These are phyloP conservation scores for Drosophila ezoana DNA, from an alignment of 2,888 invertebrate species.

Conservation along the genomic window DNA sequence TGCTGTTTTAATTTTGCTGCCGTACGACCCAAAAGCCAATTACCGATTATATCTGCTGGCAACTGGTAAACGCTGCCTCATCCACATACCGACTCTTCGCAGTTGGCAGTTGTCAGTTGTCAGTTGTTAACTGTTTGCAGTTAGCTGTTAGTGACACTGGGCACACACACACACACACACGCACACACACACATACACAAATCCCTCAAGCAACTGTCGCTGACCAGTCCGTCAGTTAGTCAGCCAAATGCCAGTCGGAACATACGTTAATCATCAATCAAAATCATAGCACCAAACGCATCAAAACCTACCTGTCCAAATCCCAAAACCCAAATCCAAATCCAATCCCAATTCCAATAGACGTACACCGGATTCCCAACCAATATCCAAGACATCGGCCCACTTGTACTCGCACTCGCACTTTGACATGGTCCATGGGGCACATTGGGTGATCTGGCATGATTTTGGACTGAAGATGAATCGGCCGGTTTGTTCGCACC, in stretches of 20 bases:
- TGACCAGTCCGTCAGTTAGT: slow-evolving; percentile 41
- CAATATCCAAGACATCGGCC: slow-evolving; percentile 23
- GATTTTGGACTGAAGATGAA: slow-evolving; percentile 71
- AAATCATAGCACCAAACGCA: slow-evolving; percentile 53
- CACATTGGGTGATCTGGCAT: slow-evolving; percentile 66
- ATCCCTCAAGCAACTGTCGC: slow-evolving; percentile 61
- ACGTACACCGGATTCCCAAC: not conserved
- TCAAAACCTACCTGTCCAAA: slow-evolving; percentile 35
- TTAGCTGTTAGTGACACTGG: slow-evolving; percentile 60
- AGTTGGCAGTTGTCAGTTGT: slow-evolving; percentile 38
- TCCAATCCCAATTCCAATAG: slow-evolving; percentile 16
- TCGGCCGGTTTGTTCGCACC: slow-evolving; percentile 75
- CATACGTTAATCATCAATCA: slow-evolving; percentile 72
- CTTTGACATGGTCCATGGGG: slow-evolving; percentile 33
- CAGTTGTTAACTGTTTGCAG: slow-evolving; percentile 31
- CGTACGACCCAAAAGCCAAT: slow-evolving; percentile 61
- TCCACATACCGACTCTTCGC: slow-evolving; percentile 17
- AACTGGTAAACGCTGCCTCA: slow-evolving; percentile 52
- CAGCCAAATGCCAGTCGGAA: slow-evolving; percentile 41
- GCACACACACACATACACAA: not conserved
- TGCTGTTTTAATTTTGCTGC: slow-evolving; percentile 49
- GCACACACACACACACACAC: slow-evolving; percentile 11
- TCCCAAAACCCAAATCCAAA: slow-evolving; percentile 2
- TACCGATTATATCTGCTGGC: slow-evolving; percentile 73
- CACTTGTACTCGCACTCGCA: slow-evolving; percentile 19